Conservation (phyloP, 2,888 invertebrate genomes). For the Scaptomyza tumidula region DNA sequence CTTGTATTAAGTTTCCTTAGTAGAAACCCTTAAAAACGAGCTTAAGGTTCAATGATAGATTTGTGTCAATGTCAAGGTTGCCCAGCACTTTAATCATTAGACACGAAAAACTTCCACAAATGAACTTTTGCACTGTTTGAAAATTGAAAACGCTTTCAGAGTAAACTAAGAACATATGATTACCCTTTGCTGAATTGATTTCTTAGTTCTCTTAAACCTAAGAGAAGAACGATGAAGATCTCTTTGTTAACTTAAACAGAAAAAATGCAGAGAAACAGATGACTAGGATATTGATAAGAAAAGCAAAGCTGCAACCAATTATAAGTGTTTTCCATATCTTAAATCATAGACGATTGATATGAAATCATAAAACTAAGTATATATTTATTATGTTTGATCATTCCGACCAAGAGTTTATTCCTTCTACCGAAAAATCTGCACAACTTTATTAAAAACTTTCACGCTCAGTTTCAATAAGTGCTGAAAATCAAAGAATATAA, state of each 20-base stretch:
- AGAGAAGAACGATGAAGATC: background rate
- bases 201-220: background rate
- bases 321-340: background rate
- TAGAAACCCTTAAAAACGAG: conserved; percentile 1
- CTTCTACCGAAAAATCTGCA: background rate
- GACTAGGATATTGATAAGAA: background rate
- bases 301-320: background rate
- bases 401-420: background rate
- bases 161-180: background rate
- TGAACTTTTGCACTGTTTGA: background rate
- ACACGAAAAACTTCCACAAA: background rate
- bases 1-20: conserved; percentile 37
- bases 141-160: conserved; percentile 6
- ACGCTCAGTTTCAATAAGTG: background rate
- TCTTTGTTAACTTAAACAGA: background rate
- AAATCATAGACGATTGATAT: background rate
- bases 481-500: conserved; percentile 15
- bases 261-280: background rate
- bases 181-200: background rate
- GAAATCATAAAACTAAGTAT: background rate
- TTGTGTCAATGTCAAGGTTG: conserved; percentile 32
- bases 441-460: background rate
- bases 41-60: background rate
- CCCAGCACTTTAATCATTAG: conserved; percentile 1
- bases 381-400: too few species aligned